Conservation (phyloP, 2,113 vertebrate genomes). For the Phocoena phocoena region DNA sequence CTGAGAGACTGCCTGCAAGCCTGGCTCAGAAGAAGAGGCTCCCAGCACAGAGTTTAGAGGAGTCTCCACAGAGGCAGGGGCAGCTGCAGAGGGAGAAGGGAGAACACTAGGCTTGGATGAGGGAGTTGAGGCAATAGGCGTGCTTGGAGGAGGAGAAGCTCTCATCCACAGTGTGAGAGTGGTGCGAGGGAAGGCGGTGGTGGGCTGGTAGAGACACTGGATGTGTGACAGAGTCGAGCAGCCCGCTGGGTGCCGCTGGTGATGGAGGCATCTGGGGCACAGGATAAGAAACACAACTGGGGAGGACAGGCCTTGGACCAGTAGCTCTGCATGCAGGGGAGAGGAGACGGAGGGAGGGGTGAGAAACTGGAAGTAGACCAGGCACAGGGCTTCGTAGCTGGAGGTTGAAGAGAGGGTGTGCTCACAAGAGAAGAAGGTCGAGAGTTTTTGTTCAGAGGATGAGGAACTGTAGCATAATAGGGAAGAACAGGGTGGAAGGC, state of each 20-base stretch:
- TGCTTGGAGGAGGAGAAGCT: constrained; percentile 86
- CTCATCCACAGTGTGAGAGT: constrained; percentile 87
- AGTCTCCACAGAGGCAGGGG: constrained; percentile 90
- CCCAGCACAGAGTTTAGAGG: constrained; percentile 93
- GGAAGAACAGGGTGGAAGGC: constrained; percentile 98
- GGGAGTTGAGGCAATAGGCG: constrained; percentile 89
- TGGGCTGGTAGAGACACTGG: constrained; percentile 85
- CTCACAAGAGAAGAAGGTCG: constrained; percentile 87
- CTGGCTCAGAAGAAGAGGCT: constrained; percentile 92
- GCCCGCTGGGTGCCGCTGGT: constrained; percentile 85
- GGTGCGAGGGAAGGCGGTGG: constrained; percentile 88
- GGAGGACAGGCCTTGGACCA: constrained; percentile 92
- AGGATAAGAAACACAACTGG: constrained; percentile 89
- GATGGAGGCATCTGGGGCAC: constrained; percentile 91
- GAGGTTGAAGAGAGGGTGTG: constrained; percentile 82
- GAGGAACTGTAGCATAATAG: constrained; percentile 95
- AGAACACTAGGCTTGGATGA: constrained; percentile 98
- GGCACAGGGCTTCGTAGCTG: constrained; percentile 87
- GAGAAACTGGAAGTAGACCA: constrained; percentile 93
- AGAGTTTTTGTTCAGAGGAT: constrained; percentile 89
- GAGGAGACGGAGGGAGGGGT: constrained; percentile 94
- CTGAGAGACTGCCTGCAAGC: constrained; percentile 76
- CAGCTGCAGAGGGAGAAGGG: constrained; percentile 98
- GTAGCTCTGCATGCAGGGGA: constrained; percentile 95
- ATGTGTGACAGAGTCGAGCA: constrained; percentile 82